Evolutionary conservation across 2,888 invertebrate genomes (phyloP), one percentile per base, ranked within the genome.

Genomic region (Octonoba sinensis): DNA sequence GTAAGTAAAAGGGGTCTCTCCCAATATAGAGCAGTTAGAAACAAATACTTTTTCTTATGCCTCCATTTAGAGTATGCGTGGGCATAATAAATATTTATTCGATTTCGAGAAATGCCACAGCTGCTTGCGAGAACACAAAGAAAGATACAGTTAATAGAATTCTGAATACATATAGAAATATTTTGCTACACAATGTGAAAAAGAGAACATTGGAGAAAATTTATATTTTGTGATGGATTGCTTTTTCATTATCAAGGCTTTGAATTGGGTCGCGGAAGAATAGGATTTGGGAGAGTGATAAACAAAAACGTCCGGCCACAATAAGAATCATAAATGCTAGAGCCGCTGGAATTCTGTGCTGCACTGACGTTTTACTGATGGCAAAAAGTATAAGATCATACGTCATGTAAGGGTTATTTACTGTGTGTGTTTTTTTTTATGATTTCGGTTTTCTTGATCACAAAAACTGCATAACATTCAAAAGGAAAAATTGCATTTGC

Each of bases 41-140:
- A 11, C 11, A 36, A 6, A 11, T 24, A 47, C 20, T 47, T 3
- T 16, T 15, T 49, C 22, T 18, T 49, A 11, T 12, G 36, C 54
- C 67, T 54, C 18, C 27, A 51, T 27, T 11, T 54, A 36, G n/a
- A 49, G 51, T 51, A 66, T 77, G 47, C 22, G 73, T 54, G 62
- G 47, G n/a, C 64, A 66, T 73, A 73, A 79, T 79, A 79, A 79
- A 79, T 79, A 79, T 79, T 72, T 79, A 79, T 79, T 62, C 51
- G 27, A 22, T 56, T 54, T 36, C 62, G 54, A 66, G 51, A 47
- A 71, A 71, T 24, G 59, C 15, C 79, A 62, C 73, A 72, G 72
- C 60, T 72, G 73, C 67, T 67, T 44, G 56, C 11, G 62, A 44
- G 18, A 73, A 67, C 51, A 44, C 47, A 72, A 78, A 65, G 66